These are phyloP conservation scores for Sciurus carolinensis DNA, from an alignment of 2,797 vertebrate species.

Conservation along the genomic window DNA sequence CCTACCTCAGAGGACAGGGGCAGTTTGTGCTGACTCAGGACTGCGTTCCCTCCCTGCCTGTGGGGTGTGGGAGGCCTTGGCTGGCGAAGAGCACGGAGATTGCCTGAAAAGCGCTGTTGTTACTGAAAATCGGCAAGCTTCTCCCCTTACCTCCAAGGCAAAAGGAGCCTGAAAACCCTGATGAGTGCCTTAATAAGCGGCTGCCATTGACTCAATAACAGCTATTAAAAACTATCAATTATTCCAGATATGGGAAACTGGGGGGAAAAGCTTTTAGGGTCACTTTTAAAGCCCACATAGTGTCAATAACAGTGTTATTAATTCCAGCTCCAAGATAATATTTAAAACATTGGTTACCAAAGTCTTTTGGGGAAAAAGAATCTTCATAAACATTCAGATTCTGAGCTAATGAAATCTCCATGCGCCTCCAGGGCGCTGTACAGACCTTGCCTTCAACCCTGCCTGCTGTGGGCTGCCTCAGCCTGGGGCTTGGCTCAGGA, in stretches of 20 bases:
- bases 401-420: conserved; percentile 45
- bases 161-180: conserved; percentile 64
- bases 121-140: conserved; percentile 26
- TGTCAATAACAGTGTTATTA: conserved; percentile 61
- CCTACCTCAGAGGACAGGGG: not conserved
- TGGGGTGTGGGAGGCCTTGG: not conserved
- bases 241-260: conserved; percentile 57
- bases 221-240: conserved; percentile 76
- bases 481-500: not conserved
- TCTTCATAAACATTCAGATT: conserved; percentile 12
- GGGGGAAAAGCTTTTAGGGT: conserved; percentile 34
- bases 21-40: not conserved
- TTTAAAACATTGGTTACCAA: conserved; percentile 63
- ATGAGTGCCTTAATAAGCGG: conserved; percentile 75
- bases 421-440: not conserved
- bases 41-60: not conserved
- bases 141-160: conserved; percentile 56
- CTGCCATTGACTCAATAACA: conserved; percentile 67
- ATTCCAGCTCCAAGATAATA: conserved; percentile 66
- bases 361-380: not conserved
- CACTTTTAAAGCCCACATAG: conserved; percentile 47
- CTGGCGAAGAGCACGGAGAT: not conserved
- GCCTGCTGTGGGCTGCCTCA: not conserved
- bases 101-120: not conserved
- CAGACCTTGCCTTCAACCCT: not conserved